Evolutionary conservation across 2,797 vertebrate genomes (phyloP).

Genomic region (Gallinago stenura): DNA sequence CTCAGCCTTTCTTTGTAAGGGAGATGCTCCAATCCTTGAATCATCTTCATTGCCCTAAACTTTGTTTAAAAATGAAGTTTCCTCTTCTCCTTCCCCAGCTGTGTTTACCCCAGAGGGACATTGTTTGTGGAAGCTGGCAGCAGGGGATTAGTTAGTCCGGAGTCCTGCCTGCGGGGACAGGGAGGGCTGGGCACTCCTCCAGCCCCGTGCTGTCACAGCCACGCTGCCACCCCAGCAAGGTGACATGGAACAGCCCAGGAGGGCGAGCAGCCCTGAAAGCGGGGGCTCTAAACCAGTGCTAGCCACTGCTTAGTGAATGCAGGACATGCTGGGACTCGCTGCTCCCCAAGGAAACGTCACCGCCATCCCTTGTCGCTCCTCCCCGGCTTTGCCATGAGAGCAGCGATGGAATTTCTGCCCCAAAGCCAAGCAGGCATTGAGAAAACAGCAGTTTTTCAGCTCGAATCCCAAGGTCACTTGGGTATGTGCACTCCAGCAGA

Average conservation of each 20-base stretch:
- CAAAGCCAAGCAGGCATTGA: background rate
- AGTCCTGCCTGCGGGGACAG: background rate
- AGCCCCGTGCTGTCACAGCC: background rate
- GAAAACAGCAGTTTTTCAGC: background rate
- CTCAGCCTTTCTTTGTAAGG: no score
- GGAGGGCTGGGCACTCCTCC: background rate
- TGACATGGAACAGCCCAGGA: background rate
- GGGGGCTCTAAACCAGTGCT: background rate
- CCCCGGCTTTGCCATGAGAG: background rate
- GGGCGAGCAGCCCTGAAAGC: accelerated
- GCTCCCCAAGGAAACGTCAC: background rate
- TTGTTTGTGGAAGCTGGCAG: slow-evolving; percentile 4
- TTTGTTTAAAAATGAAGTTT: background rate
- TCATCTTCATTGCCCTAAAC: no score
- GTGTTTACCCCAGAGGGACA: slow-evolving; percentile 27
- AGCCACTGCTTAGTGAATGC: background rate
- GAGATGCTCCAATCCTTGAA: no score
- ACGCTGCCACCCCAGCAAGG: background rate
- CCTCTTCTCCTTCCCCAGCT: slow-evolving; percentile 2
- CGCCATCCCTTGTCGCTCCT: background rate
- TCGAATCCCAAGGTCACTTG: background rate
- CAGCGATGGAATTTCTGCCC: slow-evolving; percentile 8
- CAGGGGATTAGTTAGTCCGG: background rate
- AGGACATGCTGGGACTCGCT: background rate
- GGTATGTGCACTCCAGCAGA: background rate